Percentiles rank a stretch among this genome's conserved stretches.
phyloP scores from a whole-genome alignment of 2,888 invertebrate species.

The Alviniconcha strummeri region DNA sequence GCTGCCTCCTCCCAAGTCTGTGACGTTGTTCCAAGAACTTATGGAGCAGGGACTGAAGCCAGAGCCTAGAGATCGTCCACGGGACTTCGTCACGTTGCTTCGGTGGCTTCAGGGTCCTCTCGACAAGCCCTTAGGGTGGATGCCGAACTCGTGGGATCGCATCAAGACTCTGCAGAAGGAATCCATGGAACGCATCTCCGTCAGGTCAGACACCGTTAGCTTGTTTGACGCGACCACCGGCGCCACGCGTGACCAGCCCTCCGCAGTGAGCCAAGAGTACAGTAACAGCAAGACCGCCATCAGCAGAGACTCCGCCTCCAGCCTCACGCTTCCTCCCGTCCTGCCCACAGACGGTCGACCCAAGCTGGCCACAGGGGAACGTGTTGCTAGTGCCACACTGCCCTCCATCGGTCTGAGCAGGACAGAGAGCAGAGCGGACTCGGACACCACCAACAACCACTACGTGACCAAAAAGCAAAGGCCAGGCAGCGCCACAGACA shows the following conservation, averaged over 20 bases:
- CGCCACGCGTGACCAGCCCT: too few species aligned
- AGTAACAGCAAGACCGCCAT: too few species aligned
- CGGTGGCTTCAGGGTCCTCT: constrained; percentile 33
- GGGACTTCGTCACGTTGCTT: constrained; percentile 31
- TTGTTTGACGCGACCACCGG: not conserved
- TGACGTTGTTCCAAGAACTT: constrained; percentile 46
- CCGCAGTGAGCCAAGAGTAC: too few species aligned
- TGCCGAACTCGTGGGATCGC: not conserved
- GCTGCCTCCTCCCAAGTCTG: constrained; percentile 36
- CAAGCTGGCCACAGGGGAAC: not conserved
- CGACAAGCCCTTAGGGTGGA: constrained; percentile 26
- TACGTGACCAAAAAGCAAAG: not conserved
- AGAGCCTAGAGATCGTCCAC: constrained; percentile 48
- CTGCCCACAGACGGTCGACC: not conserved
- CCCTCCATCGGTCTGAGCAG: not conserved
- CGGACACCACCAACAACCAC: constrained; percentile 23
- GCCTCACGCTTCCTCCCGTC: too few species aligned
- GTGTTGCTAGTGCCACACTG: not conserved
- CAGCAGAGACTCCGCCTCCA: not conserved
- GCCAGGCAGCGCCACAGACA: not conserved
- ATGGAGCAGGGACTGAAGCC: constrained; percentile 50
- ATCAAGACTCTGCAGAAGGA: constrained; percentile 15
- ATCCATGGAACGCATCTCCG: constrained; percentile 3
- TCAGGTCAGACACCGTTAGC: not conserved
- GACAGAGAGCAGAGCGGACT: too few species aligned